Evolutionary conservation across 2,888 invertebrate species (phyloP), one percentile per base, ranked within the genome.

Genomic region (Pollenia angustigena): DNA sequence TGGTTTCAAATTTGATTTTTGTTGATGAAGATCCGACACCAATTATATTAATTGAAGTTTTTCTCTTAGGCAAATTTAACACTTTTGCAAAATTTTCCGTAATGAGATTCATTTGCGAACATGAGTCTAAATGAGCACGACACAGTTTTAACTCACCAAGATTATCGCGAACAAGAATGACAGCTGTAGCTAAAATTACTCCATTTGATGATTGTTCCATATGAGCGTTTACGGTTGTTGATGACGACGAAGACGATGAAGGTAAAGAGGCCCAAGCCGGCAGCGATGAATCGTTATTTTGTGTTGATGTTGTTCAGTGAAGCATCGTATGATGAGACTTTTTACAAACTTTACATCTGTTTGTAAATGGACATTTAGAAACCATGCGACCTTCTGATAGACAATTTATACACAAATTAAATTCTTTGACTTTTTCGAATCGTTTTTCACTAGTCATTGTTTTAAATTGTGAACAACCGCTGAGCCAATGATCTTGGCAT

Each of bases 1-100:
- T 62, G 10, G 85, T 72, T 79, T 78, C 18, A 9, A 16, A 16
- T 54, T 54, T 54, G 8, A 54, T 54, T 54, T 54, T 54, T 6
- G 54, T 54, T 54, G 54, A 16, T 3, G 54, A 23, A 18, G 16
- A 18, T 1, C 23, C 54, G 11, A 54, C 54, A 6, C 54, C 54
- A 16, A 54, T 12, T 32, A 58, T 32, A 32, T 58, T 32, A 1
- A 58, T 32, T 1, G 12, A 66, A 52, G 50, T 50, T 40, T 62
- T 62, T 58, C 11, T 23, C 23, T 66, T 48, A 48, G 10, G 48
- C 14, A 66, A 66, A 66, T 66, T 46, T 48, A 66, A 14, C 4
- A 66, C 6, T 23, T 9, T 46, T 16, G 66, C 66, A 23, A 66
- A 66, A 18, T 66, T 4, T 46, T 46, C 66, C 2, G 23, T 23